Evolutionary conservation across 1,140 invertebrate genomes (phyloP).

Genomic region (Calycopis cecrops): DNA sequence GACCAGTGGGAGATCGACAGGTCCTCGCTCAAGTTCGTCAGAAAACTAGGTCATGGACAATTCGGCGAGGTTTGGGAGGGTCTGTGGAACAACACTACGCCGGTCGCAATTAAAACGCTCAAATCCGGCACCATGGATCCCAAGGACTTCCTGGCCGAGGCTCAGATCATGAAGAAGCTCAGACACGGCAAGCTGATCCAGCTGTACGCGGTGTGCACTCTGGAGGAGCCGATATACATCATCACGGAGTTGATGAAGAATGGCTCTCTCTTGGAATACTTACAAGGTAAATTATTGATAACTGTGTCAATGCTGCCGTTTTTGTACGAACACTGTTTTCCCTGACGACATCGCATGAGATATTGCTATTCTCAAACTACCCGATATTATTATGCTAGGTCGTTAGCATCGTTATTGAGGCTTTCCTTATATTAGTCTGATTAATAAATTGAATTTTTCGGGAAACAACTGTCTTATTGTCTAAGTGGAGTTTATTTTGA

Average conservation of each 20-base stretch:
- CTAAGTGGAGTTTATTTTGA: too few species aligned
- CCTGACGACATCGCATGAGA: too few species aligned
- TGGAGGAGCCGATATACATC: slow-evolving; percentile 99
- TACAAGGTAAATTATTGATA: slow-evolving; percentile 82
- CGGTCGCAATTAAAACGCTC: slow-evolving; percentile 98
- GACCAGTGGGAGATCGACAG: slow-evolving; percentile 99
- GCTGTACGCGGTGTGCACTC: slow-evolving; percentile 98
- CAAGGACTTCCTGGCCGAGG: slow-evolving; percentile 98
- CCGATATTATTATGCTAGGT: too few species aligned
- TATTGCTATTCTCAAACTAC: too few species aligned
- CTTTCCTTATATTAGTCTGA: too few species aligned
- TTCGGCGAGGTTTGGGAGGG: slow-evolving; percentile 99
- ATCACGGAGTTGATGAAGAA: slow-evolving; percentile 99
- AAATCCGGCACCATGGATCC: slow-evolving; percentile 99
- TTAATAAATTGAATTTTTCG: too few species aligned
- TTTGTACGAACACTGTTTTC: not conserved
- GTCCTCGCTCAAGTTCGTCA: slow-evolving; percentile 93
- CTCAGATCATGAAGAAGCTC: slow-evolving; percentile 99
- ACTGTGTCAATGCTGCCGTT: too few species aligned
- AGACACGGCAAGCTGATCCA: slow-evolving; percentile 98
- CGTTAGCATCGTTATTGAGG: too few species aligned
- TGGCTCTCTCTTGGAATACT: slow-evolving; percentile 92
- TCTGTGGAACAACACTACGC: slow-evolving; percentile 98
- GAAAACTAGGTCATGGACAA: slow-evolving; percentile 98
- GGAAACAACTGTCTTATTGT: too few species aligned